Conservation (phyloP, 2,113 vertebrate species). For the Mobula birostris region DNA sequence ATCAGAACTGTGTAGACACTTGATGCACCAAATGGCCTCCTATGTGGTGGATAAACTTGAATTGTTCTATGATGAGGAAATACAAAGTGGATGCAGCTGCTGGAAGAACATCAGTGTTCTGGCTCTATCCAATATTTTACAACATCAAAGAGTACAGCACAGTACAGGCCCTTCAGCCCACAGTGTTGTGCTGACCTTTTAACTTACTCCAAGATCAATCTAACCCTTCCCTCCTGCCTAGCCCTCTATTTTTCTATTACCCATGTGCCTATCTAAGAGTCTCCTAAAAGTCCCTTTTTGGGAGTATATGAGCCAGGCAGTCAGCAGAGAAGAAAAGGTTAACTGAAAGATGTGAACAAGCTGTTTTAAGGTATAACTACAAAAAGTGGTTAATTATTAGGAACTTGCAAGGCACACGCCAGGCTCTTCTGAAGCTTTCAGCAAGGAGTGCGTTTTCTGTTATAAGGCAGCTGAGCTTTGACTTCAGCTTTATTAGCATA, state of each 20-base stretch:
- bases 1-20: too few species aligned
- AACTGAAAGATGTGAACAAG: not conserved
- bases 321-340: not conserved
- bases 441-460: not conserved
- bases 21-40: too few species aligned
- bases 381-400: not conserved
- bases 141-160: too few species aligned
- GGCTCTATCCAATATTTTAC: not conserved
- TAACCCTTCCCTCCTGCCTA: too few species aligned
- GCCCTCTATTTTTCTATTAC: too few species aligned
- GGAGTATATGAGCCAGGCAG: not conserved
- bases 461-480: constrained; percentile 33
- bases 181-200: too few species aligned
- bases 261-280: too few species aligned
- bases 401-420: not conserved
- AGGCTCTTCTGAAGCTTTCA: constrained; percentile 12
- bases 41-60: too few species aligned
- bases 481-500: not conserved
- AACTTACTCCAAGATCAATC: too few species aligned
- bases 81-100: not conserved
- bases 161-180: too few species aligned
- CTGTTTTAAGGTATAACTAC: constrained; percentile 13
- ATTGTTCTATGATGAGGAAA: too few species aligned
- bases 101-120: not conserved
- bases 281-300: too few species aligned